A percentile compares a stretch with the other conserved stretches of the same genome.
phyloP scores from a whole-genome alignment of 1,140 invertebrate species.

The Sweltsa coloradensis region DNA sequence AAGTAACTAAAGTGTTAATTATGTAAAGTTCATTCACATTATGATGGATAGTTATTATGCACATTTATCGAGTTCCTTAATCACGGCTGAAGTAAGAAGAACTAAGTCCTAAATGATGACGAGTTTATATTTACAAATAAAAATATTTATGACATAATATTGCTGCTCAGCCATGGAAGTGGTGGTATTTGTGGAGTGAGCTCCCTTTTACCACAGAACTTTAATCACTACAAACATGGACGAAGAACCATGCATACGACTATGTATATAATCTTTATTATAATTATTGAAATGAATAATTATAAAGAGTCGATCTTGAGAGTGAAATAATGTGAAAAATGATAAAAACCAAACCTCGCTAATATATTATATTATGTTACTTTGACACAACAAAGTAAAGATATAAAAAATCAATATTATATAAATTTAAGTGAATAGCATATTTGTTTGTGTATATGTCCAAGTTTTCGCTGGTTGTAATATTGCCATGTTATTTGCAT shows the following conservation, averaged over 20 bases:
- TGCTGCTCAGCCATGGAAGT: too few relatives aligned
- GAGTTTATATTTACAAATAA: too few relatives aligned
- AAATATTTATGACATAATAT: too few relatives aligned
- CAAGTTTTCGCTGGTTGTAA: constrained; percentile 12
- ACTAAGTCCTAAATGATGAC: too few relatives aligned
- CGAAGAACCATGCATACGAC: constrained; percentile 2
- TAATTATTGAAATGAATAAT: background rate
- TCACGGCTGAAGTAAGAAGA: too few relatives aligned
- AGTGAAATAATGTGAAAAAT: background rate
- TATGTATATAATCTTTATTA: constrained; percentile 4
- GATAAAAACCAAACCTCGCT: constrained; percentile 10
- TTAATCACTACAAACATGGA: too few relatives aligned
- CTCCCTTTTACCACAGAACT: too few relatives aligned
- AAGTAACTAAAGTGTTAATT: too few relatives aligned
- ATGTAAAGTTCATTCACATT: too few relatives aligned
- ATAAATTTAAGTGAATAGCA: constrained; percentile 11
- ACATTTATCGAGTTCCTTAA: too few relatives aligned
- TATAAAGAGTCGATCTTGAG: background rate
- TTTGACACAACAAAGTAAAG: constrained; percentile 8
- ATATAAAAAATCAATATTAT: constrained; percentile 2
- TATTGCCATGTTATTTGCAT: constrained; percentile 10
- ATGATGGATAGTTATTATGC: too few relatives aligned
- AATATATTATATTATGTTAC: constrained; percentile 9
- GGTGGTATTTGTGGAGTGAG: too few relatives aligned
- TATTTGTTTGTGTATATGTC: constrained; percentile 15